phyloP scores from a whole-genome alignment of 2,888 invertebrate genomes.

The Schrankia costaestrigalis region DNA sequence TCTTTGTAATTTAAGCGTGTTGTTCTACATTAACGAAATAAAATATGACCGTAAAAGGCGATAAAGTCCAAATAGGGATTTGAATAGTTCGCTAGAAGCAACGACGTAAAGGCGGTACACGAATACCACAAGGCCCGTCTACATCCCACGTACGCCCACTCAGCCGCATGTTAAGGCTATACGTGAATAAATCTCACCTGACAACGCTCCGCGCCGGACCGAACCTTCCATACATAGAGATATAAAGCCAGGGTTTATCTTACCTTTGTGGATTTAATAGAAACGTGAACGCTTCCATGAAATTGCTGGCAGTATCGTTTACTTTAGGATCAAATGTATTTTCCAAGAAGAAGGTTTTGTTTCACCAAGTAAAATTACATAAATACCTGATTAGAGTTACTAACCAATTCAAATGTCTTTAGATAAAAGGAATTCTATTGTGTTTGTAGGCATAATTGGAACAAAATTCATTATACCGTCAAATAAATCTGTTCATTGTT shows the following conservation, averaged over 20 bases:
- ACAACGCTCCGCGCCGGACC: conserved; percentile 37
- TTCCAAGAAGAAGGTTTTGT: no score
- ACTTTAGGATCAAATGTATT: no score
- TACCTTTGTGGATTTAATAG: conserved; percentile 27
- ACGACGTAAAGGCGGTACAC: conserved; percentile 48
- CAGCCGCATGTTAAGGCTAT: conserved; percentile 46
- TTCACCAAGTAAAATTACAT: conserved; percentile 22
- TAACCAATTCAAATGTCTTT: conserved; percentile 47
- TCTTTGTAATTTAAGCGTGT: conserved; percentile 36
- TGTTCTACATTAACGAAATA: conserved; percentile 36
- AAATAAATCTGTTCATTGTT: no score
- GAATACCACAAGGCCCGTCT: conserved; percentile 48
- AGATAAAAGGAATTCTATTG: conserved; percentile 28
- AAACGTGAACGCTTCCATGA: conserved; percentile 20
- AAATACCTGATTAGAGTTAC: conserved; percentile 36
- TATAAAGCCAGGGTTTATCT: conserved; percentile 16
- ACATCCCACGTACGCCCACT: conserved; percentile 63
- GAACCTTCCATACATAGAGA: conserved; percentile 23
- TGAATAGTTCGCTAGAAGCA: conserved; percentile 51
- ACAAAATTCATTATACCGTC: no score
- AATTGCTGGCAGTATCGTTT: conserved; percentile 14
- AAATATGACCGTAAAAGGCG: conserved; percentile 47
- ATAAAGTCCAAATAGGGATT: conserved; percentile 51
- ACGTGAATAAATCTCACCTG: conserved; percentile 68
- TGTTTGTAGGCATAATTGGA: no score